These are phyloP conservation scores for Terebella lapidaria DNA, from an alignment of 2,888 invertebrate genomes.

Conservation along the genomic window DNA sequence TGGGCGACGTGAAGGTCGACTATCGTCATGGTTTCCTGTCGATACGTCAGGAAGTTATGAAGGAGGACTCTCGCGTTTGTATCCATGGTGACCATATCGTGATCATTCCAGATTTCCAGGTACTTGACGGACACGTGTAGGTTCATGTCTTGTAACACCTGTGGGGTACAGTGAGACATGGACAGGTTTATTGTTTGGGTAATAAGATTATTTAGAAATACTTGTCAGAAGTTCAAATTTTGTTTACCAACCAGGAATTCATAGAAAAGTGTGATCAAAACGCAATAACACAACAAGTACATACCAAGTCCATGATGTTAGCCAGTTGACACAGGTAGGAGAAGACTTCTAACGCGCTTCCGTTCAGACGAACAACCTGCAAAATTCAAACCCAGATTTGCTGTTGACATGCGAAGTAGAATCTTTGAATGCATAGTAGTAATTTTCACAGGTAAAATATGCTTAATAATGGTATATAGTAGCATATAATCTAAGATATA, in stretches of 20 bases:
- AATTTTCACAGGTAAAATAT: too few species aligned
- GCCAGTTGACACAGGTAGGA: slow-evolving; percentile 95
- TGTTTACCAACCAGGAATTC: too few species aligned
- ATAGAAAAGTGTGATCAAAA: too few species aligned
- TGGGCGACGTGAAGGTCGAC: not conserved
- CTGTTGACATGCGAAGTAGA: not conserved
- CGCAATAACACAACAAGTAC: too few species aligned
- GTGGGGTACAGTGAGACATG: too few species aligned
- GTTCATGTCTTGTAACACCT: not conserved
- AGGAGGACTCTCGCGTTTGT: not conserved
- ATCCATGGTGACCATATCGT: not conserved
- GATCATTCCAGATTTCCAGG: not conserved
- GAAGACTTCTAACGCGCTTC: slow-evolving; percentile 65
- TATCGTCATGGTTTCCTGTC: not conserved
- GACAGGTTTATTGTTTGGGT: too few species aligned
- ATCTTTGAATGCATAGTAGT: not conserved
- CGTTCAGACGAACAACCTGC: slow-evolving; percentile 40
- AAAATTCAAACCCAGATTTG: slow-evolving; percentile 20
- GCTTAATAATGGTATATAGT: too few species aligned
- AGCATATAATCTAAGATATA: too few species aligned
- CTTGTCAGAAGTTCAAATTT: too few species aligned
- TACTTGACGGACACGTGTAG: not conserved
- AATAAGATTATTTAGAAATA: too few species aligned
- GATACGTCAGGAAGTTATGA: not conserved
- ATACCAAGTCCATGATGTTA: slow-evolving; percentile 94